Base-by-base conservation (phyloP, 2,797 vertebrate genomes). In the Cossypha polioptera region DNA sequence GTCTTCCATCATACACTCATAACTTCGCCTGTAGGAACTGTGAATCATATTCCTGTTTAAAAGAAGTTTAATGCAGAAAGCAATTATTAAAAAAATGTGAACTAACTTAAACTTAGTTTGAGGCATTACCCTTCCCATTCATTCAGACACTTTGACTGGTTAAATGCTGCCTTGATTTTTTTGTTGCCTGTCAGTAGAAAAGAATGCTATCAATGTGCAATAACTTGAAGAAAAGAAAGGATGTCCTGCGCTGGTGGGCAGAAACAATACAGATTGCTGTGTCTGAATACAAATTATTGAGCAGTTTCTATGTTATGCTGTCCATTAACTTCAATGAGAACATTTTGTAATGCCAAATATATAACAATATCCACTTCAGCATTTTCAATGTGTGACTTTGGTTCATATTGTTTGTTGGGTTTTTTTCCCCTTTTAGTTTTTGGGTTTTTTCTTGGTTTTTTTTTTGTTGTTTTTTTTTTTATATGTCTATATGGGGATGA, bases 31-130 rank as follows among this genome's bases (percentile, higher is more conserved):
- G 97, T 96, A 95, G 89, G 87, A 93, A 91, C 47, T 90, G 78
- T 95, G 90, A 97, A 92, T 84, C 76, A 86, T 68, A 87, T 59
- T 92, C 63, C 66, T 92, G 22, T 53, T 95, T 95, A 83, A 97
- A 97, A 92, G 18, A 91, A 88, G 51, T 96, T 93, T 86, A 97
- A 96, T 92, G 53, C 47, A 91, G 67, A 93, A 95, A 96, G 68
- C 54, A 96, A 95, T 95, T 95, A 96, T 89, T 92, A 74, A 75
- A 97, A 91, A 95, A 95, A 78, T 63, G 29, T 86, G 78, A 95
- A 96, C 80, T 94, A 92, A 95, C 95, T 95, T 94, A 93, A 97
- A 97, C 81, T 50, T 88, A 87, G 82, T 96, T 94, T 84, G 87
- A 96, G 95, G 91, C 92, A n/a, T 94, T 95, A 92, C 75, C 67